Evolutionary conservation across 1,140 invertebrate species (phyloP).

Genomic region (Apis dorsata): DNA sequence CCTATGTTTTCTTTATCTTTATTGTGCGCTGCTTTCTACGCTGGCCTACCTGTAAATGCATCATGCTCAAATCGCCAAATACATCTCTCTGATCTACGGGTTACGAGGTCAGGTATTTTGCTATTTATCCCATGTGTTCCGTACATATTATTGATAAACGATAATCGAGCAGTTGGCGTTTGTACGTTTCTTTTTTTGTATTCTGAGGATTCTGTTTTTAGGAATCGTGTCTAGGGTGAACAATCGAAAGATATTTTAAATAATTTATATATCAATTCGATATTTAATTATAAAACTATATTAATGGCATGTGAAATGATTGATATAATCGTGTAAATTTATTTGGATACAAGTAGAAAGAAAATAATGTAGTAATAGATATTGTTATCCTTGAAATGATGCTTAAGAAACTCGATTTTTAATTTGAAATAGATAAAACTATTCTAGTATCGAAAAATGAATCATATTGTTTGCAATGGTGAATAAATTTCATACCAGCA

Average conservation of each 20-base stretch:
- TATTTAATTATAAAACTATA: background rate
- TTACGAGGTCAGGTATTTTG: slow-evolving; percentile 30
- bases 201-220: too few species aligned
- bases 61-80: background rate
- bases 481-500: too few species aligned
- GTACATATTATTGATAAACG: slow-evolving; percentile 2
- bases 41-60: slow-evolving; percentile 2
- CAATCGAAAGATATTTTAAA: background rate
- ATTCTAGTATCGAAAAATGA: too few species aligned
- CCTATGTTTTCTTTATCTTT: slow-evolving; percentile 20
- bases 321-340: too few species aligned
- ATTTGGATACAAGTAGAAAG: too few species aligned
- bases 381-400: too few species aligned
- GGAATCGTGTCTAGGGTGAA: background rate
- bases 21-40: background rate
- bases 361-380: too few species aligned
- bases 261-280: background rate
- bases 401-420: too few species aligned
- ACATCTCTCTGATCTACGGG: slow-evolving; percentile 32
- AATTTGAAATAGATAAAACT: background rate
- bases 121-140: slow-evolving; percentile 25
- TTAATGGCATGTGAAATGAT: too few species aligned
- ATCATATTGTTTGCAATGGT: too few species aligned
- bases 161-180: slow-evolving; percentile 1
- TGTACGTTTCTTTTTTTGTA: background rate